Base-by-base conservation (phyloP, 2,113 vertebrate species). In the Entomyzon cyanotis region DNA sequence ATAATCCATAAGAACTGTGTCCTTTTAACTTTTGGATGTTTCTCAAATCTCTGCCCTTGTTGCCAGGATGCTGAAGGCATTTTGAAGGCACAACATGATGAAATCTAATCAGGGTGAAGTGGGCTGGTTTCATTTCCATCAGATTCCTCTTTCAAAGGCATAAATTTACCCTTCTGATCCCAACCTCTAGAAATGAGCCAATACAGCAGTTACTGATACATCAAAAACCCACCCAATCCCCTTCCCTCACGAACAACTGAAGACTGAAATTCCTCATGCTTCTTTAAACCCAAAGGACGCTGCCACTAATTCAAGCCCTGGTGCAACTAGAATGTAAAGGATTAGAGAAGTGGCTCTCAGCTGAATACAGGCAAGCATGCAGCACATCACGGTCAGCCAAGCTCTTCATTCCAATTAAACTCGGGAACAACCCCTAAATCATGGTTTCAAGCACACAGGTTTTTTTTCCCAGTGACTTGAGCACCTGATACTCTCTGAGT, bases 91-190 rank as follows among this genome's bases (percentile, higher is more conserved):
- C 46, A 55, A 69, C 82, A 33, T 21, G 75, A 78, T 70, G 90
- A 96, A 96, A 96, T 84, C 87, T 88, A 90, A 96, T 67, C 85
- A 69, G 85, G 67, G 78, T 83, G 81, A 91, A 94, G 87, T 70
- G 68, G 71, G 69, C 68, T 84, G 75, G 82, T 94, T 96, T 90
- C 27, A 55, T 88, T 94, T 93, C 37, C 59, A 73, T 67, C 64
- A 92, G 69, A 96, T 95, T 86, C 90, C 82, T 81, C 79, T 91
- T 90, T 88, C 71, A 93, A 94, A 90, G 83, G 86, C 83, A 93
- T 63, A 90, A 19, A 89, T 84, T 74, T 56, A 86, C 76, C 35
- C 91, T 89, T 89, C 83, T 90, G 68, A 84, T 89, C 80, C 80
- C 47, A 50, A 0, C 47, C 35, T 41, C 56, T 21, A 93, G 68